Percentiles rank a stretch among this genome's conserved stretches.
These are phyloP conservation scores for Lota lota DNA, from an alignment of 2,113 vertebrate species.

Conservation along the genomic window DNA sequence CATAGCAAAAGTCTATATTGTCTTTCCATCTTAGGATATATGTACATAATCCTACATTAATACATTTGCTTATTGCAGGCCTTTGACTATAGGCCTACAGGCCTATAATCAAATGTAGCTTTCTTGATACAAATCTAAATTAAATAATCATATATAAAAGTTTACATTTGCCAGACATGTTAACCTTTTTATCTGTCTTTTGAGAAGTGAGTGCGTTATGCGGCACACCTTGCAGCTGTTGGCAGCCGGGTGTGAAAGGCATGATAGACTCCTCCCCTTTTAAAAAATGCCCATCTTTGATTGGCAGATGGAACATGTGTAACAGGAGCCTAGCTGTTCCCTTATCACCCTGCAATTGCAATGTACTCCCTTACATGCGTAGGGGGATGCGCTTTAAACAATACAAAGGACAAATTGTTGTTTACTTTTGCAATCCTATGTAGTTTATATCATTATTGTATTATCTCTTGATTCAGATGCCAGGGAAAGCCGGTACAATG, in stretches of 20 bases:
- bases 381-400: background rate
- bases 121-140: background rate
- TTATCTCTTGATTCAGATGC: constrained; percentile 49
- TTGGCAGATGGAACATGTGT: constrained; percentile 62
- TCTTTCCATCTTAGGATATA: too few relatives aligned
- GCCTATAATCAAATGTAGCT: background rate
- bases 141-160: background rate
- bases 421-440: background rate
- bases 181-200: background rate
- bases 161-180: constrained; percentile 3
- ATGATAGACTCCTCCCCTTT: constrained; percentile 34
- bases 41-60: background rate
- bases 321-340: constrained; percentile 5
- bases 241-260: constrained; percentile 25
- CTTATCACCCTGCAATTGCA: background rate
- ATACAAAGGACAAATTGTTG: background rate
- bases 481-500: constrained; percentile 56
- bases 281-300: constrained; percentile 44
- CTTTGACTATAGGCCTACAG: background rate
- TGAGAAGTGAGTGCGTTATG: constrained; percentile 17
- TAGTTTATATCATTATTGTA: background rate
- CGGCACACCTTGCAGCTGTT: constrained; percentile 23
- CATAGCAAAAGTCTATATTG: too few relatives aligned
- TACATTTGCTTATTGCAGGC: background rate
- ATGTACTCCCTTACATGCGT: background rate